Evolutionary conservation across 2,113 vertebrate species (phyloP).

Genomic region (Dipodomys merriami): DNA sequence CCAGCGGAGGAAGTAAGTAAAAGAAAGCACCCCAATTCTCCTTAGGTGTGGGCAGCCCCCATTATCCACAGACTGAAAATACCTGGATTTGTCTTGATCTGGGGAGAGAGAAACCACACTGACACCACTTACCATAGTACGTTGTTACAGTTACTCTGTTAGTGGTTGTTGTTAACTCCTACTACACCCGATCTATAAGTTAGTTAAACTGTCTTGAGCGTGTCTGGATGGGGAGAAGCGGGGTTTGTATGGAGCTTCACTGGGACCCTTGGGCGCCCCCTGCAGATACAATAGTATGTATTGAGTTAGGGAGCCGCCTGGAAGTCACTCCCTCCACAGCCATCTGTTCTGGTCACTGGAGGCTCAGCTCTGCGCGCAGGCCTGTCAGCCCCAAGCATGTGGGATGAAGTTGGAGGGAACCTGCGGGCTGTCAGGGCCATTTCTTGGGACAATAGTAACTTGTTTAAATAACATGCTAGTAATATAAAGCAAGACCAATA

Average conservation of each 20-base stretch:
- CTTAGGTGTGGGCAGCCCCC: neutral
- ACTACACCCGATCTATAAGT: neutral
- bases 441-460: neutral
- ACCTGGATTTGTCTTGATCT: neutral
- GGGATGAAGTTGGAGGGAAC: no score
- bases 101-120: neutral
- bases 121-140: no score
- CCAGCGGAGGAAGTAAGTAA: constrained; percentile 57
- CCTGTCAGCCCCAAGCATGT: neutral
- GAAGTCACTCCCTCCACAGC: neutral
- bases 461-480: neutral
- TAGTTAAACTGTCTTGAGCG: neutral
- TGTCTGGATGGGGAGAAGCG: neutral
- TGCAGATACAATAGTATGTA: no score
- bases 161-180: neutral
- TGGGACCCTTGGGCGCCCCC: neutral
- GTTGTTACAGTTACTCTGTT: neutral
- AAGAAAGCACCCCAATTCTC: constrained; percentile 1
- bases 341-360: neutral
- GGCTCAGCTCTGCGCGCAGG: neutral
- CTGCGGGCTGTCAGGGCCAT: neutral
- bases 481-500: neutral
- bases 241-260: no score
- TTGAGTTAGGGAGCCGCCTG: neutral
- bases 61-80: neutral